A percentile compares a stretch with the other conserved stretches of the same genome.
phyloP scores from a whole-genome alignment of 2,888 invertebrate genomes.

The Gerris lacustris region DNA sequence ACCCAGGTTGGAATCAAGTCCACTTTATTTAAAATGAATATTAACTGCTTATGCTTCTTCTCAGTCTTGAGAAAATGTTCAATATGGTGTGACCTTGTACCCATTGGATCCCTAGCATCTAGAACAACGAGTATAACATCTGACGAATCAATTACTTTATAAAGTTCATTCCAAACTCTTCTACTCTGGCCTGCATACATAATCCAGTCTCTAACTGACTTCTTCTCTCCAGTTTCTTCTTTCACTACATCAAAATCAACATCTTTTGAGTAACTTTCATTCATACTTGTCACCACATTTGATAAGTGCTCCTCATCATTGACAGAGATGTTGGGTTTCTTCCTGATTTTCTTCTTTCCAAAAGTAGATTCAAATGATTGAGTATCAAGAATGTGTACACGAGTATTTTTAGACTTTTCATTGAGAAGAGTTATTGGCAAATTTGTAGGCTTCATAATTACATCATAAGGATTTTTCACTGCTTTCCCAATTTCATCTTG shows the following conservation, averaged over 20 bases:
- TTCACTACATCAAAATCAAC: conserved; percentile 70
- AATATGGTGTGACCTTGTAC: conserved; percentile 85
- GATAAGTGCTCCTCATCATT: conserved; percentile 67
- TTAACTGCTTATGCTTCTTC: conserved; percentile 91
- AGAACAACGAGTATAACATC: conserved; percentile 93
- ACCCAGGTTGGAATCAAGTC: conserved; percentile 96
- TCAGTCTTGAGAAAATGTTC: conserved; percentile 86
- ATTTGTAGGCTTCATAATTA: conserved; percentile 91
- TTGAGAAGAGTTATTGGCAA: conserved; percentile 87
- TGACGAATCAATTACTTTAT: conserved; percentile 97
- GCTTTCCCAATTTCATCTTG: conserved; percentile 91
- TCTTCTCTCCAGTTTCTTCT: conserved; percentile 65
- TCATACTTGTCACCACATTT: conserved; percentile 55
- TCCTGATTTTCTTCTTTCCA: conserved; percentile 85
- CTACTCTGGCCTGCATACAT: conserved; percentile 92
- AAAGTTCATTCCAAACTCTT: conserved; percentile 97
- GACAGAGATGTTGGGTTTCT: conserved; percentile 67
- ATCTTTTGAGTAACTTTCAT: conserved; percentile 58
- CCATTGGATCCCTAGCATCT: conserved; percentile 94
- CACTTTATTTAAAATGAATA: conserved; percentile 94
- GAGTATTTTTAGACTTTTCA: conserved; percentile 76
- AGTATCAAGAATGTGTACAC: conserved; percentile 90
- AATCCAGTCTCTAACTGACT: conserved; percentile 80
- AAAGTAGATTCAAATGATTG: conserved; percentile 90
- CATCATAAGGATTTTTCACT: conserved; percentile 90